These are phyloP conservation scores for Monodelphis domestica DNA, from an alignment of 2,797 vertebrate species.

Conservation along the genomic window DNA sequence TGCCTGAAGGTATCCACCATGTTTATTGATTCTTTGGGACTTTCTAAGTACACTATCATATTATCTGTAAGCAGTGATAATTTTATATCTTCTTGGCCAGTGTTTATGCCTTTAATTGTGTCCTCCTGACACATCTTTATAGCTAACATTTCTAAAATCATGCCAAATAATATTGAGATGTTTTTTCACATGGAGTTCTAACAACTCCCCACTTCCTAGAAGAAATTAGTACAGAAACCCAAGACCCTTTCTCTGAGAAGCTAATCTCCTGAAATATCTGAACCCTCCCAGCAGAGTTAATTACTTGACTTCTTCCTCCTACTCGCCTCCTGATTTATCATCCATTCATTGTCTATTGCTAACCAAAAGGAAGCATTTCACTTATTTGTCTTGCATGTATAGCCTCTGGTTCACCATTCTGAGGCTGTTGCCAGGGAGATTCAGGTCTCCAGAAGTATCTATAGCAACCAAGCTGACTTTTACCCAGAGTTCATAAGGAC, in stretches of 20 bases:
- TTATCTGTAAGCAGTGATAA: not conserved
- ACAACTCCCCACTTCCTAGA: not conserved
- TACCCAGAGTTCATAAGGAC: not conserved
- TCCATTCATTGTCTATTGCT: not conserved
- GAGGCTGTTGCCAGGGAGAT: slow-evolving; percentile 1
- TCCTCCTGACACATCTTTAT: not conserved
- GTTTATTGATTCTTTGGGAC: not conserved
- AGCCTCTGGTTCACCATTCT: not conserved
- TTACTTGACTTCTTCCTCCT: not conserved
- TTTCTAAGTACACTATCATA: not conserved
- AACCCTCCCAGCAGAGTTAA: not conserved
- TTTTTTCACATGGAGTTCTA: not conserved
- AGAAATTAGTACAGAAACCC: not conserved
- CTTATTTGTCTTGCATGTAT: not conserved
- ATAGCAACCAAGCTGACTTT: not conserved
- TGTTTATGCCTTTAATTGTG: not conserved
- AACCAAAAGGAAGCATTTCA: not conserved
- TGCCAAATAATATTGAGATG: not conserved
- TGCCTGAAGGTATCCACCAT: not conserved
- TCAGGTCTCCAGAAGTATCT: not conserved
- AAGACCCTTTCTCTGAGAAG: not conserved
- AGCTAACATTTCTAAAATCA: not conserved
- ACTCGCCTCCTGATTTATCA: not conserved
- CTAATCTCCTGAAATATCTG: not conserved
- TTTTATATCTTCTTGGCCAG: not conserved